Evolutionary conservation across 2,888 invertebrate species (phyloP).

Genomic region (Blomia tropicalis): DNA sequence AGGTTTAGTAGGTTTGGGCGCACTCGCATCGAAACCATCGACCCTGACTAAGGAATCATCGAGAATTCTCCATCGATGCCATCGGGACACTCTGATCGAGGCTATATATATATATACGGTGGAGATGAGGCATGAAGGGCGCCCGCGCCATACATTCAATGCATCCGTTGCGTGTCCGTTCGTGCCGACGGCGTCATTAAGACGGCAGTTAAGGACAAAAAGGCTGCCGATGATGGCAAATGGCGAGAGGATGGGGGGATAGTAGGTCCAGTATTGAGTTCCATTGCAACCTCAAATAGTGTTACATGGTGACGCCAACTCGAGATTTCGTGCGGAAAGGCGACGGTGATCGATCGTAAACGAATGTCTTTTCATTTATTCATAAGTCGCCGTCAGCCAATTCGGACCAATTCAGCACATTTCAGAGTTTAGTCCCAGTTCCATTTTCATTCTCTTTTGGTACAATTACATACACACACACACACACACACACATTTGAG

Average conservation of each 20-base stretch:
- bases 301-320: not conserved
- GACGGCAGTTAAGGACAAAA: not conserved
- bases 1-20: no score
- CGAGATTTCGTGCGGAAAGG: not conserved
- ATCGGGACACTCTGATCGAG: no score
- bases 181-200: not conserved
- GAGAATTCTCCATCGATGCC: no score
- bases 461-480: not conserved
- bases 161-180: not conserved
- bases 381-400: not conserved
- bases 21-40: no score
- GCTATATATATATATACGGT: no score
- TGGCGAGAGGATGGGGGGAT: no score
- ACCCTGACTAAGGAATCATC: no score
- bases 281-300: not conserved
- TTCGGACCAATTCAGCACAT: not conserved
- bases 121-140: no score
- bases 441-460: not conserved
- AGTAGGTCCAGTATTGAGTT: no score
- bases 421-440: no score
- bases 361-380: not conserved
- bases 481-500: no score
- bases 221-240: not conserved
- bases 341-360: not conserved
- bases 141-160: not conserved